Evolutionary conservation across 2,797 vertebrate genomes (phyloP).

Genomic region (Acipenser oxyrinchus): DNA sequence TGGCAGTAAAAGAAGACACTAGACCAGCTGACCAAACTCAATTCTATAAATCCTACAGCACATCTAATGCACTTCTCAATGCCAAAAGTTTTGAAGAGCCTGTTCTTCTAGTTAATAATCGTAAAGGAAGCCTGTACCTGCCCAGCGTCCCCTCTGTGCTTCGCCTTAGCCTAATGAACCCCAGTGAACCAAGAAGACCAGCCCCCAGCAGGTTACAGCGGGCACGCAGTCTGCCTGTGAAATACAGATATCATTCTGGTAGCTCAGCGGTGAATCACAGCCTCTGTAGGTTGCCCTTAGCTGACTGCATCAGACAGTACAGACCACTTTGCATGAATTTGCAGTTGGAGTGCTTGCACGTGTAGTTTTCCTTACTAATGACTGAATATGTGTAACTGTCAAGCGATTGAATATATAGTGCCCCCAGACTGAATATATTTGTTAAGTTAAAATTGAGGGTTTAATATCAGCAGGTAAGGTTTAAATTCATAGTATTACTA

Average conservation of each 20-base stretch:
- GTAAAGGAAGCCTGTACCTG: conserved; percentile 69
- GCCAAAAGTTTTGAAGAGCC: conserved; percentile 51
- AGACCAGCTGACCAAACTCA: conserved; percentile 66
- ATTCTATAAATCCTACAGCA: conserved; percentile 63
- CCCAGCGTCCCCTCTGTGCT: conserved; percentile 47
- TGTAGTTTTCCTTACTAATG: conserved; percentile 81
- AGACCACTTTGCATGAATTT: conserved; percentile 63
- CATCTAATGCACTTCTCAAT: conserved; percentile 52
- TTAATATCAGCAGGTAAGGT: too few relatives aligned
- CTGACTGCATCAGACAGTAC: conserved; percentile 39
- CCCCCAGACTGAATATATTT: conserved; percentile 2
- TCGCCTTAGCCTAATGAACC: conserved; percentile 63
- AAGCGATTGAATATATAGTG: conserved; percentile 60
- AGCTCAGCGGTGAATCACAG: conserved; percentile 56
- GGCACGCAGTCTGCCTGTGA: conserved; percentile 70
- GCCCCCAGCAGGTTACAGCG: conserved; percentile 56
- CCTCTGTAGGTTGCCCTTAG: conserved; percentile 65
- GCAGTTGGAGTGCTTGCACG: conserved; percentile 59
- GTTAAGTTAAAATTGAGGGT: neutral
- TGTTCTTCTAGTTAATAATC: conserved; percentile 67
- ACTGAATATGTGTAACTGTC: conserved; percentile 62
- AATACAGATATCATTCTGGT: conserved; percentile 60
- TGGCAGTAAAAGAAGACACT: conserved; percentile 74
- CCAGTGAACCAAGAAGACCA: conserved; percentile 54
- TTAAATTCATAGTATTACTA: too few relatives aligned